phyloP scores from a whole-genome alignment of 2,797 vertebrate species.

The Brotogeris chrysoptera region DNA sequence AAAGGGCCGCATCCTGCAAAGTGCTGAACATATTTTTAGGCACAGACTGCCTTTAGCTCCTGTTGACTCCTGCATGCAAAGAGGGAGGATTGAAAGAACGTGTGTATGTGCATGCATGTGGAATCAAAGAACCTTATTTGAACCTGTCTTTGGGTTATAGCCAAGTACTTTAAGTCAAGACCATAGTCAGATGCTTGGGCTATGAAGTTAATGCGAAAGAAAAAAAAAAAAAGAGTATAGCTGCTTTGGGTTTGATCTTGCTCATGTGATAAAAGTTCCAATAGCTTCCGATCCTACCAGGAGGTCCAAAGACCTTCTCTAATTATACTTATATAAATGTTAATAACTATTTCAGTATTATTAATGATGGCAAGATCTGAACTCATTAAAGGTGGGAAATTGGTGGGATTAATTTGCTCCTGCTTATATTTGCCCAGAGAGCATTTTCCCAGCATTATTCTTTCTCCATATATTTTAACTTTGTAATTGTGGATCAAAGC shows the following conservation, averaged over 20 bases:
- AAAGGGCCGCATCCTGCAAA: background rate
- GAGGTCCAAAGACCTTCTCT: constrained; percentile 16
- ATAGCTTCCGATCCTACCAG: constrained; percentile 24
- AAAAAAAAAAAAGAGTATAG: background rate
- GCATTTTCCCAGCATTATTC: constrained; percentile 66
- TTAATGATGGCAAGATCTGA: constrained; percentile 34
- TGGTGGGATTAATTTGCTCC: constrained; percentile 47
- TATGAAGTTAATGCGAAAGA: constrained; percentile 22
- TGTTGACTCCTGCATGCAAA: background rate
- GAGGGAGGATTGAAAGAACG: background rate
- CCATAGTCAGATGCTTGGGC: constrained; percentile 45
- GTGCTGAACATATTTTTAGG: background rate
- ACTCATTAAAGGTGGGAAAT: constrained; percentile 67
- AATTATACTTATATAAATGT: constrained; percentile 52
- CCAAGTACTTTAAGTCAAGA: constrained; percentile 56
- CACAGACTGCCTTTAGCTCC: background rate
- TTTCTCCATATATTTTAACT: constrained; percentile 57
- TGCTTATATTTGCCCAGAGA: constrained; percentile 51
- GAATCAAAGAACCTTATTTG: constrained; percentile 57
- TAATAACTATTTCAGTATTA: constrained; percentile 41
- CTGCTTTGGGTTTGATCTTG: constrained; percentile 61
- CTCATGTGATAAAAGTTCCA: constrained; percentile 59
- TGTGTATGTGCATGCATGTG: constrained; percentile 25
- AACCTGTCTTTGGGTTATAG: constrained; percentile 28
- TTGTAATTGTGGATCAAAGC: constrained; percentile 63